Evolutionary conservation across 2,888 invertebrate species (phyloP), one percentile per base, ranked within the genome.

Genomic region (Tyria jacobaeae): DNA sequence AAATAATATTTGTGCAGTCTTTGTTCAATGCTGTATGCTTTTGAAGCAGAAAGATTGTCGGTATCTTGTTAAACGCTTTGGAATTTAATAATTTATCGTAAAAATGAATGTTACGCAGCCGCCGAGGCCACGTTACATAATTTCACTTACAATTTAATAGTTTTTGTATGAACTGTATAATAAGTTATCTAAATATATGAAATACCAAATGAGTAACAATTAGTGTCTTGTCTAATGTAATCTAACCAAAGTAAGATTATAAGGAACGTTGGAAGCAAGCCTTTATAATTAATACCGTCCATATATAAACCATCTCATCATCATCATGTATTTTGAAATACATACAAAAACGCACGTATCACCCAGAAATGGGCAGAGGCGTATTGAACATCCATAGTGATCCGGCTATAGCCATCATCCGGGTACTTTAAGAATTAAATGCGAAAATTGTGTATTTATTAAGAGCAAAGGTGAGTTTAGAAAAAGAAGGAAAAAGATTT

Each of bases 41-140:
- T 34, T 21, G 44, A 58, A 54, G 17, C 49, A 60, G 25, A 51
- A 57, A 55, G 15, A 44, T 6, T 37, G 27, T 53, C 31, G 35
- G 14, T 62, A 47, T 50, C 49, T 62, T 54, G 66, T 62, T 54
- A 48, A 54, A 56, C 57, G 51, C 21, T 34, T 51, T 48, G 64
- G 60, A 66, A 64, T 66, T 65, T 57, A 57, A 58, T 64, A 60
- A 53, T 61, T 47, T 57, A 63, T 60, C 53, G 59, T 58, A 66
- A 68, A 68, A 64, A 58, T 0, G 64, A 68, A 68, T 57, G 54
- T 56, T 60, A 48, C 39, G 25, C 9, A 6, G 41, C 5, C 10
- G 37, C 41, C 47, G 49, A 73, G 71, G 71, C 56, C 60, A 24
- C 24, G 44, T 74, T 74, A 58, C 75, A 58, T 61, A 67, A 74